Evolutionary conservation across 2,797 vertebrate species (phyloP).

Genomic region (Ctenopoma kingsleyae): DNA sequence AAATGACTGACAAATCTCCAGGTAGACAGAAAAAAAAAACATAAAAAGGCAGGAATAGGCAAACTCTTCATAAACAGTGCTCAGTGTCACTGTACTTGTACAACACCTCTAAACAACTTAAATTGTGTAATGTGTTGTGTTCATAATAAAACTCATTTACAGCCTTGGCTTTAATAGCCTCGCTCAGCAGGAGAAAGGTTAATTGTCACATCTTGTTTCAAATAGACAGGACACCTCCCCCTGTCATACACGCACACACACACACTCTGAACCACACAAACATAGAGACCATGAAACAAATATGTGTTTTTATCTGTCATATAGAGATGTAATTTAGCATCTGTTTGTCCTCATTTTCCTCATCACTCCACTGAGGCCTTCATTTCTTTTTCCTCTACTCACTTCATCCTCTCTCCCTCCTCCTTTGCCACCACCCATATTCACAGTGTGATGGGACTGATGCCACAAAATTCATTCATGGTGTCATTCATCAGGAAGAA

Average conservation of each 20-base stretch:
- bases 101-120: slow-evolving; percentile 43
- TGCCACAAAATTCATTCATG: slow-evolving; percentile 38
- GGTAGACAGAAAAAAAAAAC: not conserved
- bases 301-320: slow-evolving; percentile 37
- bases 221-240: slow-evolving; percentile 71
- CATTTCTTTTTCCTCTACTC: slow-evolving; percentile 8
- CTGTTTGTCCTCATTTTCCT: slow-evolving; percentile 66
- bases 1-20: not conserved
- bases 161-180: slow-evolving; percentile 63
- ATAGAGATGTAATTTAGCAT: slow-evolving; percentile 64
- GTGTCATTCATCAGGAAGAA: slow-evolving; percentile 22
- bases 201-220: slow-evolving; percentile 81
- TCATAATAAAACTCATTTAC: slow-evolving; percentile 58
- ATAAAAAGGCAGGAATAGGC: not conserved
- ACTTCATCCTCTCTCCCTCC: not conserved
- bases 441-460: slow-evolving; percentile 8
- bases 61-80: slow-evolving; percentile 7
- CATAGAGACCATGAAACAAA: slow-evolving; percentile 58
- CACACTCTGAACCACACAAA: slow-evolving; percentile 49
- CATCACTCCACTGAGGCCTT: slow-evolving; percentile 29
- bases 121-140: slow-evolving; percentile 63
- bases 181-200: slow-evolving; percentile 84
- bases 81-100: slow-evolving; percentile 28
- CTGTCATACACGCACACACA: slow-evolving; percentile 59
- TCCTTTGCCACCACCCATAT: slow-evolving; percentile 4